A percentile compares a stretch with the other conserved stretches of the same genome.
phyloP scores from a whole-genome alignment of 2,113 vertebrate species.

The Aramus guarauna region DNA sequence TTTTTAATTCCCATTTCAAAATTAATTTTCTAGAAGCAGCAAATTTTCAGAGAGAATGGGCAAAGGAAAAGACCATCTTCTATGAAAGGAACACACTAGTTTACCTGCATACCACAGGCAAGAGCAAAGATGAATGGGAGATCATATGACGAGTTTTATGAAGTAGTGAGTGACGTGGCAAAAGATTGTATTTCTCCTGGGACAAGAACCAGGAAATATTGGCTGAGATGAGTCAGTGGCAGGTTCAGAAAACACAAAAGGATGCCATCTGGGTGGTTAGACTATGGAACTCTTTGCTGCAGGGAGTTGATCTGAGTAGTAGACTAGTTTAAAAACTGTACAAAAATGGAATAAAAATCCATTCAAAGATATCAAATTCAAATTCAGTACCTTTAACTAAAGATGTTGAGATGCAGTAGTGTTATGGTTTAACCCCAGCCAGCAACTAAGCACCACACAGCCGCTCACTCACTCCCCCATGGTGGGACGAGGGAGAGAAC shows the following conservation, averaged over 20 bases:
- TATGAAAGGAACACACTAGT: background rate
- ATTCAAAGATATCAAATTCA: background rate
- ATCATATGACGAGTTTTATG: background rate
- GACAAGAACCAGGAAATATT: background rate
- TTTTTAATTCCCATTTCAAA: background rate
- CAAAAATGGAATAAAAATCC: background rate
- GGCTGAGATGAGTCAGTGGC: background rate
- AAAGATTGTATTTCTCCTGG: background rate
- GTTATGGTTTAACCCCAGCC: too few relatives aligned
- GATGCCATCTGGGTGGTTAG: background rate
- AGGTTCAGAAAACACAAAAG: background rate
- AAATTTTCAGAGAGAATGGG: background rate
- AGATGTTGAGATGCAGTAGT: background rate
- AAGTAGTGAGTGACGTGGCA: background rate
- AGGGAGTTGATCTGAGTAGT: background rate
- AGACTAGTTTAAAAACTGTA: background rate
- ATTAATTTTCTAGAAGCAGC: background rate
- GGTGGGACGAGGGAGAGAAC: too few relatives aligned
- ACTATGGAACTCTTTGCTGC: background rate
- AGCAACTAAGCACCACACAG: too few relatives aligned
- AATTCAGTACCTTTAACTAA: background rate
- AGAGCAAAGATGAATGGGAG: background rate
- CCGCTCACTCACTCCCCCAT: too few relatives aligned
- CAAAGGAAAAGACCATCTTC: background rate
- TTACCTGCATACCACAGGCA: background rate